Evolutionary conservation across 2,113 vertebrate genomes (phyloP).

Genomic region (Chionodraco myersi): DNA sequence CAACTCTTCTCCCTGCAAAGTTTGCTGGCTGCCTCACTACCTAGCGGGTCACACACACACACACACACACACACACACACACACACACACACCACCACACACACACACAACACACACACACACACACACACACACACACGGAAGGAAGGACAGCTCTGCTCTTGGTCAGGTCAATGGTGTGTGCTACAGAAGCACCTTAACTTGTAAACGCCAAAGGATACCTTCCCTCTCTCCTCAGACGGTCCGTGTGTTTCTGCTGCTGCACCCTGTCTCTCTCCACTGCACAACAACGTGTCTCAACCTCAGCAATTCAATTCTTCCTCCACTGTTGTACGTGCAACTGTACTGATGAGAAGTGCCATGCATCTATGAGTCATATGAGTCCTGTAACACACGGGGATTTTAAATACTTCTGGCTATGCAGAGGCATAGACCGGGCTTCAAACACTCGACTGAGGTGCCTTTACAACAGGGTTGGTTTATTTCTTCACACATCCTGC

Average conservation of each 20-base stretch:
- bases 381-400: background rate
- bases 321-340: background rate
- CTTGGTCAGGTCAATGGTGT: conserved; percentile 49
- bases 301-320: background rate
- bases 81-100: background rate
- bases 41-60: conserved; percentile 12
- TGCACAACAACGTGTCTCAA: background rate
- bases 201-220: conserved; percentile 47
- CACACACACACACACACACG: conserved; percentile 10
- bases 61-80: no score
- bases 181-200: conserved; percentile 44
- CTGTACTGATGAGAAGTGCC: no score
- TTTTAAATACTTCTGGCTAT: background rate
- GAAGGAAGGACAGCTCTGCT: conserved; percentile 51
- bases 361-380: no score
- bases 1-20: conserved; percentile 56
- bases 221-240: conserved; percentile 13
- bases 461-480: no score
- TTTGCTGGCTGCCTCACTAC: conserved; percentile 50
- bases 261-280: background rate
- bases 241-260: no score
- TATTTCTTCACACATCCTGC: no score
- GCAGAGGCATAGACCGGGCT: background rate
- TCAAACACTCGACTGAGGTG: no score
- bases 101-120: conserved; percentile 44